Conservation (phyloP, 2,113 vertebrate genomes). For the Callithrix jacchus region DNA sequence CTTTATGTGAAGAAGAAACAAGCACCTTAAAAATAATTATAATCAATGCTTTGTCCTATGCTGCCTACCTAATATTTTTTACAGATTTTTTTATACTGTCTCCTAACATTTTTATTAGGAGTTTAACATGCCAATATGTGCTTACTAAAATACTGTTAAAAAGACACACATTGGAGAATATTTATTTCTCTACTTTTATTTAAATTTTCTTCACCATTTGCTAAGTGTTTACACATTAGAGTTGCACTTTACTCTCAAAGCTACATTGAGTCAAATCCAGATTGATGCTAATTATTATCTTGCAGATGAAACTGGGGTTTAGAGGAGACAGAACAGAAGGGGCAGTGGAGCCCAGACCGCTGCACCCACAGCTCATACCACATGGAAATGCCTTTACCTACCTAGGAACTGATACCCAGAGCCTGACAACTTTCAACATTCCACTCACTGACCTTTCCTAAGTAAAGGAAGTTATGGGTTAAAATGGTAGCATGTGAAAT, state of each 20-base stretch:
- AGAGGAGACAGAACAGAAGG: background rate
- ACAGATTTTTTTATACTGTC: background rate
- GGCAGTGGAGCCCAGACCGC: rapidly evolving
- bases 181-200: background rate
- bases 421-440: background rate
- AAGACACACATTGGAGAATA: background rate
- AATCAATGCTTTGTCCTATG: background rate
- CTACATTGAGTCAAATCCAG: background rate
- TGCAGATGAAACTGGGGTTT: background rate
- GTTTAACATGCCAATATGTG: background rate
- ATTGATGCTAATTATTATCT: background rate
- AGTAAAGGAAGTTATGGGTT: background rate
- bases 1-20: background rate
- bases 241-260: background rate
- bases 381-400: too few species aligned
- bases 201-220: background rate
- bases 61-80: background rate
- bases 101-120: background rate
- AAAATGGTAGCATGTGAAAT: slow-evolving; percentile 64
- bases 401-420: background rate
- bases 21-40: background rate
- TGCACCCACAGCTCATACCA: rapidly evolving
- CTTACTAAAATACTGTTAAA: background rate
- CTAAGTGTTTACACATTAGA: background rate
- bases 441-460: background rate